phyloP scores from a whole-genome alignment of 2,888 invertebrate genomes.

The Gibbula magus region DNA sequence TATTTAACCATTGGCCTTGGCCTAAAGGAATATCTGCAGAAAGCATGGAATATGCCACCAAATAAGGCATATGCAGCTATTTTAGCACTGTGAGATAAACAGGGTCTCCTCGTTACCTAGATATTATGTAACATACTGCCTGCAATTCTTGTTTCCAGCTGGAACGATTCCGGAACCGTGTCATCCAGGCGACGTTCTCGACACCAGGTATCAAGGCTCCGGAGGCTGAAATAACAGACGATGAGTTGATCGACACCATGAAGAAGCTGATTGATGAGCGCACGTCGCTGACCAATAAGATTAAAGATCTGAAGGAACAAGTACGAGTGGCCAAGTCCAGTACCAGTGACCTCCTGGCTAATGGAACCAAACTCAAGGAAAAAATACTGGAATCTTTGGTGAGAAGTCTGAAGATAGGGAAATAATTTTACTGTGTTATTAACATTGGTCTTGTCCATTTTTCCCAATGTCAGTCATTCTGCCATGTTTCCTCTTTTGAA shows the following conservation, averaged over 20 bases:
- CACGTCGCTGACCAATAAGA: slow-evolving; percentile 56
- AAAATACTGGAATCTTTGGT: slow-evolving; percentile 65
- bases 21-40: too few relatives aligned
- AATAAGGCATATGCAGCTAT: too few relatives aligned
- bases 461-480: too few relatives aligned
- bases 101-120: too few relatives aligned
- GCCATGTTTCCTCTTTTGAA: too few relatives aligned
- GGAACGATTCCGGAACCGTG: slow-evolving; percentile 72
- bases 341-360: slow-evolving; percentile 60
- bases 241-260: slow-evolving; percentile 67
- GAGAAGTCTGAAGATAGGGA: slow-evolving; percentile 31
- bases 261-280: slow-evolving; percentile 69
- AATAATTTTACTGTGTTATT: neutral
- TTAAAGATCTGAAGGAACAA: slow-evolving; percentile 64
- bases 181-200: slow-evolving; percentile 71
- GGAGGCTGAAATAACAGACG: slow-evolving; percentile 69
- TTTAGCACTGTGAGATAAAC: too few relatives aligned
- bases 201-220: slow-evolving; percentile 70
- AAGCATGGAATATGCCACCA: too few relatives aligned
- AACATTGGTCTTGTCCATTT: too few relatives aligned
- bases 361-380: slow-evolving; percentile 62
- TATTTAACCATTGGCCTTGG: too few relatives aligned
- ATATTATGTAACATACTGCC: too few relatives aligned
- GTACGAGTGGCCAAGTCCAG: slow-evolving; percentile 55
- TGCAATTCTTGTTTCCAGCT: slow-evolving; percentile 51